Evolutionary conservation across 1,140 invertebrate species (phyloP), one percentile per base, ranked within the genome.

Genomic region (Campoletis sonorensis): DNA sequence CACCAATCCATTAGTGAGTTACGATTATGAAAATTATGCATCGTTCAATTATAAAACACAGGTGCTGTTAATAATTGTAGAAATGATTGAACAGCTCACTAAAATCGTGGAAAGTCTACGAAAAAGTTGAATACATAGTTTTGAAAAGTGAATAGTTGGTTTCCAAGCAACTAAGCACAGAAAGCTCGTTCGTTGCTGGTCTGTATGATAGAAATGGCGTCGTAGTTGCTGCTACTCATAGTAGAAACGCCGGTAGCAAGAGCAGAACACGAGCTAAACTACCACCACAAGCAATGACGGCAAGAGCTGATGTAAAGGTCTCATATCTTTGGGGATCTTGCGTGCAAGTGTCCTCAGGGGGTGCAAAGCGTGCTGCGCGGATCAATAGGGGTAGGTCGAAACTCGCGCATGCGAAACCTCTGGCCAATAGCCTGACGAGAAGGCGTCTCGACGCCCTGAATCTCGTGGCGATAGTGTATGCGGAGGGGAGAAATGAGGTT

Each of bases 261-360:
- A 81, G 72, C 64, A 61, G 76, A 64, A n/a, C 80, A 83, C 16
- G 61, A 80, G 49, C 51, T 45, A 45, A 81, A 80, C 61, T 30
- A 71, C 75, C 67, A 79, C 72, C 79, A 82, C 77, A 40, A 77
- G 83, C 81, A 84, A 84, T 82, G 86, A 82, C 33, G 76, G 21
- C 76, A 27, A 84, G 83, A 83, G 78, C 70, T 73, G 61, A 84
- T 77, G 82, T 83, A 86, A 87, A 88, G 85, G 83, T 82, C 84
- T 85, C 85, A 83, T 89, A 90, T 90, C 89, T 88, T 86, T 83
- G 81, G 83, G 86, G 86, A 91, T 90, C 87, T 90, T 89, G 89
- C 88, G 87, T 88, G 86, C 86, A 85, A 86, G 83, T 82, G 83
- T 88, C 82, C 85, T 85, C 73, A 82, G 75, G 79, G 84, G 82